Percentiles rank a stretch among this genome's conserved stretches.
These are phyloP conservation scores for Drosophila willistoni DNA, from an alignment of 1,140 invertebrate genomes.

Conservation along the genomic window DNA sequence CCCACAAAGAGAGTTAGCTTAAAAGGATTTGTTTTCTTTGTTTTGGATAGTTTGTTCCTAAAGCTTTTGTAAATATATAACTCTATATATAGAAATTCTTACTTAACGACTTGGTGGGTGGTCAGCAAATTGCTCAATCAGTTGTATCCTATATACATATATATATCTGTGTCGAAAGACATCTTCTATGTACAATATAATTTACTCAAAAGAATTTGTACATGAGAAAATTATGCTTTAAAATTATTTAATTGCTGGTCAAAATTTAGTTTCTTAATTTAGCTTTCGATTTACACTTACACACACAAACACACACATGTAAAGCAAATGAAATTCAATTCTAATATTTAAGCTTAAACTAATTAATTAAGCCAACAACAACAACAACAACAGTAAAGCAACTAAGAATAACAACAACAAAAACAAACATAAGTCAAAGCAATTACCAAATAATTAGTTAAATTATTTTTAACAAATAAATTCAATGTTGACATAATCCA, in stretches of 20 bases:
- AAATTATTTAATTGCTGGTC: slow-evolving; percentile 70
- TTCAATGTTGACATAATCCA: slow-evolving; percentile 61
- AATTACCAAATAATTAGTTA: slow-evolving; percentile 79
- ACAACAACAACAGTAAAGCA: not conserved
- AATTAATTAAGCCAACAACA: slow-evolving; percentile 27
- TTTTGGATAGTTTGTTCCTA: slow-evolving; percentile 76
- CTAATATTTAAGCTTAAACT: slow-evolving; percentile 19
- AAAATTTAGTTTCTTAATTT: slow-evolving; percentile 38
- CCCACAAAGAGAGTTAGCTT: not conserved
- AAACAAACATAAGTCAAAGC: slow-evolving; percentile 42
- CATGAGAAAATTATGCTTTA: slow-evolving; percentile 39
- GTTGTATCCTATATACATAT: slow-evolving; percentile 19
- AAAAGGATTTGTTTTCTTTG: slow-evolving; percentile 36
- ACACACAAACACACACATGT: slow-evolving; percentile 2
- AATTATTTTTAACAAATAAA: slow-evolving; percentile 70
- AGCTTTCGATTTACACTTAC: not conserved
- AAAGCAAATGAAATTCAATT: slow-evolving; percentile 8
- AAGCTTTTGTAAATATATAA: slow-evolving; percentile 57
- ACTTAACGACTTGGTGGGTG: not conserved
- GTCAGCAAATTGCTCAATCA: not conserved
- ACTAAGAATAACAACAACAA: slow-evolving; percentile 2
- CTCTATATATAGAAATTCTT: slow-evolving; percentile 28
- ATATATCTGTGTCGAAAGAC: not conserved
- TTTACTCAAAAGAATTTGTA: slow-evolving; percentile 28
- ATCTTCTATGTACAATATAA: not conserved